Base-by-base conservation (phyloP, 1,140 invertebrate genomes). In the Lanistes nyassanus region DNA sequence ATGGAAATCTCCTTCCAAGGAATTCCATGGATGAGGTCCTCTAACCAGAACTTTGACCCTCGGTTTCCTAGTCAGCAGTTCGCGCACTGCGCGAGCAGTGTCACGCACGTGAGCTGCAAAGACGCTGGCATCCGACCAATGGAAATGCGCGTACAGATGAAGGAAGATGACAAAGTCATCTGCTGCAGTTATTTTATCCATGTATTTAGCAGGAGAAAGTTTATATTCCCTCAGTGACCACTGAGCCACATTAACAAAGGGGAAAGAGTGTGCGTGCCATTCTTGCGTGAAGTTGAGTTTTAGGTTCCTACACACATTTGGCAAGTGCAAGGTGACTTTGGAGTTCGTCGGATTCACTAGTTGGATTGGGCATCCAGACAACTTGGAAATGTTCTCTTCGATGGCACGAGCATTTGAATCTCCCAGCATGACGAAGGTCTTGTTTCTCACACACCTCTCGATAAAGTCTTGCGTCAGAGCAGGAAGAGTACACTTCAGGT, bases 221-320 rank as follows among this genome's bases (percentile, higher is more conserved):
- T 36, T 23, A 0, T 21, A 21, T 11, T 0, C 9, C 19, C 42
- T 0, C 9, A 47, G 19, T 9, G 9, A 13, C 42, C 42, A 74
- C 13, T 51, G 16, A 2, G 23, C 37, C 5, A 13, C 19, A 9
- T 29, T 42, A 19, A 19, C 47, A 39, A 65, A 37, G 26, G 73
- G 73, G 62, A 37, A 68, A 29, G 39, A 42, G 31, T 75, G 74
- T 13, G 51, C 47, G 16, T 42, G 16, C 65, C 74, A 68, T 16
- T 36, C 34, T 19, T 39, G 34, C 6, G 23, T 31, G 5, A 47
- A 47, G 36, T 51, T 51, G 37, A 26, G 21, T 13, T 53, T 26
- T 9, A 19, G 23, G 37, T 42, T 36, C 0, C 19, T 19, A 26
- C 67, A 66, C 36, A 11, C 26, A 19, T 37, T 2, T 9, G 65